Evolutionary conservation across 92 coral and sea anemone genomes (phyloP).

Genomic region (Nematostella vectensis): DNA sequence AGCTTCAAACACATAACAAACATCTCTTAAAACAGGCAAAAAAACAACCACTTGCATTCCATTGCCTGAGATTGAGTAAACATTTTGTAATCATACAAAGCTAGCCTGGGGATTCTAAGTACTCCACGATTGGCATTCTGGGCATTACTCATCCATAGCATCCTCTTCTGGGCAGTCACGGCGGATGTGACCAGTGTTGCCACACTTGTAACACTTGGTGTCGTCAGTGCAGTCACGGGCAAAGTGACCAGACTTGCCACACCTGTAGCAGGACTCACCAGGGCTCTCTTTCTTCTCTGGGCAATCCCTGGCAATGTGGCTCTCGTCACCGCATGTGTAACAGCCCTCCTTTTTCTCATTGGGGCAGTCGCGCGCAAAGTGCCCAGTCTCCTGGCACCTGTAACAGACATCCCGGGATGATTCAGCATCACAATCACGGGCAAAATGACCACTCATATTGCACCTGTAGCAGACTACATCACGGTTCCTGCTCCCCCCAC

Average conservation of each 20-base stretch:
- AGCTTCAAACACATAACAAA: no score
- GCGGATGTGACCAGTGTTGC: constrained; percentile 47
- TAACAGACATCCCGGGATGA: constrained; percentile 21
- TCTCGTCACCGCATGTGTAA: constrained; percentile 47
- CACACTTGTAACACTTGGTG: constrained; percentile 43
- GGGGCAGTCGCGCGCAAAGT: constrained; percentile 77
- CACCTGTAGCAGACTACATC: constrained; percentile 63
- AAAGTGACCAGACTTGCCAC: constrained; percentile 76
- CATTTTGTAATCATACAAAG: no score
- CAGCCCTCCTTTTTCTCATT: constrained; percentile 20
- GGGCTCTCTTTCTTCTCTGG: constrained; percentile 3
- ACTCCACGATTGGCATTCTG: no score
- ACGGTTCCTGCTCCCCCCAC: constrained; percentile 13
- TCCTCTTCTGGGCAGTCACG: constrained; percentile 37
- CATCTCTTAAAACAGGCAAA: no score
- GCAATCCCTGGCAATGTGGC: constrained; percentile 64
- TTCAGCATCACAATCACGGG: constrained; percentile 59
- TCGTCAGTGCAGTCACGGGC: constrained; percentile 70
- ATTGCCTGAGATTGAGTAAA: no score
- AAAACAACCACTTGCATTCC: no score
- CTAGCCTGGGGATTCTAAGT: no score
- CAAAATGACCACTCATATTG: constrained; percentile 63
- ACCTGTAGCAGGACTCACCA: constrained; percentile 48
- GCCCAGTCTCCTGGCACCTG: constrained; percentile 74
- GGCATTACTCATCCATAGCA: no score